Evolutionary conservation across 2,888 invertebrate species (phyloP), one percentile per base, ranked within the genome.

Genomic region (Idaea dimidiata): DNA sequence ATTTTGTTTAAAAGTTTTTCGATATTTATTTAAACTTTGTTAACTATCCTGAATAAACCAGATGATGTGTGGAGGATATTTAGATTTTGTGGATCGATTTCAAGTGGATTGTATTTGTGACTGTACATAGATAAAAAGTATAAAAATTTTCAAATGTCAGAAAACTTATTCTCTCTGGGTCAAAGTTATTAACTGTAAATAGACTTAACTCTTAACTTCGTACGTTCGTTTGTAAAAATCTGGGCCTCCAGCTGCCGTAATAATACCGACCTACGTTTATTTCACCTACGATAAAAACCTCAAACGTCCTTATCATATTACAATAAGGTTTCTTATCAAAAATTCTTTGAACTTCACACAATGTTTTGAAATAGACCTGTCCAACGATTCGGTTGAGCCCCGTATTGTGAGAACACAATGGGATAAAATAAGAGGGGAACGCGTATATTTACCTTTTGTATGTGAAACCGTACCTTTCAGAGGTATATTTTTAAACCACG

Each of bases 301-400:
- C 43, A 43, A 43, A 43, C 14, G 43, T 43, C 14, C 10, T 43
- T 43, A 43, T 43, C 43, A 43, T 14, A 43, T 43, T 43, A 43
- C 14, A 43, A 43, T 43, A 43, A 43, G 43, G 43, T 43, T 43
- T 14, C 43, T 43, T 43, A 43, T 43, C 43, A 43, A 43, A 24
- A 43, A 43, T 43, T 43, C 43, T 43, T 43, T 43, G 43, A 43
- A 43, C 43, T 43, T 43, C 43, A 43, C 43, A 43, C 43, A 43
- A 43, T 43, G 43, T 43, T 43, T 43, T 43, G 43, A 43, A 43
- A 43, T 43, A 43, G 43, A 43, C 43, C 43, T 43, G 43, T 43
- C 43, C 43, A 43, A 43, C 43, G 43, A 43, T 43, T 43, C 43
- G 43, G 43, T 43, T 10, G 43, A 14, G 43, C 43, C 43, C 43